Evolutionary conservation across 2,113 vertebrate genomes (phyloP).

Genomic region (Alectura lathami): DNA sequence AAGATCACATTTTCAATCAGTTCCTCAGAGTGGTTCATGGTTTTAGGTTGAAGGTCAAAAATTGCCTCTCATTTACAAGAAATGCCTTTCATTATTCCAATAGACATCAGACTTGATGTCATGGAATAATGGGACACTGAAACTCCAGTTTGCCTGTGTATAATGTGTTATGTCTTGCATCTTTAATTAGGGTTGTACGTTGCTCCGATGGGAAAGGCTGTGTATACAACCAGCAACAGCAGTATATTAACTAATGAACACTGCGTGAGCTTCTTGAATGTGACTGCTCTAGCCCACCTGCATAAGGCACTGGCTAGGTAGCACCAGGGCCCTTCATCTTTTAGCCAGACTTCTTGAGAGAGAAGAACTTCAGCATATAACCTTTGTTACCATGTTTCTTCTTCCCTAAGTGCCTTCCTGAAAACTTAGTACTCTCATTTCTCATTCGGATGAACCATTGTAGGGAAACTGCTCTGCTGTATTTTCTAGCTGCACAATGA

Average conservation of each 20-base stretch:
- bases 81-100: background rate
- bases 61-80: background rate
- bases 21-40: background rate
- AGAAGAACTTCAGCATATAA: background rate
- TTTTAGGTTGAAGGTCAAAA: background rate
- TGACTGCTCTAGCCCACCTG: background rate
- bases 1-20: background rate
- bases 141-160: background rate
- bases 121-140: background rate
- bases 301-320: background rate
- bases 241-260: background rate
- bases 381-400: background rate
- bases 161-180: background rate
- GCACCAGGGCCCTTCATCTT: background rate
- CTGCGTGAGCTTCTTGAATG: background rate
- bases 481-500: background rate
- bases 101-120: background rate
- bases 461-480: background rate
- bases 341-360: background rate
- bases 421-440: background rate
- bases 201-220: background rate
- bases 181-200: background rate
- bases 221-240: background rate
- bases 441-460: background rate
- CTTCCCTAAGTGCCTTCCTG: background rate